Percentiles rank a stretch among this genome's conserved stretches.
These are phyloP conservation scores for Troilus luridus DNA, from an alignment of 2,888 invertebrate species.

Conservation along the genomic window DNA sequence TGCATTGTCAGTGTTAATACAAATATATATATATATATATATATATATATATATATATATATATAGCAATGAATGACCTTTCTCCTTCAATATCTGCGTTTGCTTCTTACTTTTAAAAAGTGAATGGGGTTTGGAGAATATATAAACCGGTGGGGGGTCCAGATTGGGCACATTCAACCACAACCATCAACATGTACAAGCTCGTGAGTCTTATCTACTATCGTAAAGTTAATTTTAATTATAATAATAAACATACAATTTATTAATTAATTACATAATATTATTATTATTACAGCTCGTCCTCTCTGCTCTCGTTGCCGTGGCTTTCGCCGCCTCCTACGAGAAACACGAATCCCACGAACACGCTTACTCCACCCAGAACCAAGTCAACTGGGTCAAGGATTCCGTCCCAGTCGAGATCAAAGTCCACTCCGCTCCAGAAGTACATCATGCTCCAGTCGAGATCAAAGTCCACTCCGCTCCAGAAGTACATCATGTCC, in stretches of 20 bases:
- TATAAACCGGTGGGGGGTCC: background rate
- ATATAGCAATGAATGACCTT: background rate
- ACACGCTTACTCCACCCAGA: constrained; percentile 31
- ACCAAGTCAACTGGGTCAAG: background rate
- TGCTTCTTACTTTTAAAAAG: background rate
- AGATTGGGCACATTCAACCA: background rate
- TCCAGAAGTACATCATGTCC: background rate
- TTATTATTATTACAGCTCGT: background rate
- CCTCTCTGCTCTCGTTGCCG: background rate
- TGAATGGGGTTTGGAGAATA: background rate
- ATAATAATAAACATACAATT: background rate
- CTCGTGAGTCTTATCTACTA: background rate
- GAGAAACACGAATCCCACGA: background rate
- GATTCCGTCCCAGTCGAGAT: constrained; percentile 1
- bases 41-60: too few relatives aligned
- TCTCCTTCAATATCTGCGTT: background rate
- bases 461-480: background rate
- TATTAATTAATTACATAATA: background rate
- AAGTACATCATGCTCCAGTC: background rate
- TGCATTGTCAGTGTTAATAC: too few relatives aligned
- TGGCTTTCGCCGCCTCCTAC: background rate
- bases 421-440: background rate
- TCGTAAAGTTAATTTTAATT: too few relatives aligned
- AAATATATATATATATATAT: too few relatives aligned
- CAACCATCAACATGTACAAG: background rate